A percentile compares a stretch with the other conserved stretches of the same genome.
These are phyloP conservation scores for Andrena marginata DNA, from an alignment of 2,888 invertebrate genomes.

Conservation along the genomic window DNA sequence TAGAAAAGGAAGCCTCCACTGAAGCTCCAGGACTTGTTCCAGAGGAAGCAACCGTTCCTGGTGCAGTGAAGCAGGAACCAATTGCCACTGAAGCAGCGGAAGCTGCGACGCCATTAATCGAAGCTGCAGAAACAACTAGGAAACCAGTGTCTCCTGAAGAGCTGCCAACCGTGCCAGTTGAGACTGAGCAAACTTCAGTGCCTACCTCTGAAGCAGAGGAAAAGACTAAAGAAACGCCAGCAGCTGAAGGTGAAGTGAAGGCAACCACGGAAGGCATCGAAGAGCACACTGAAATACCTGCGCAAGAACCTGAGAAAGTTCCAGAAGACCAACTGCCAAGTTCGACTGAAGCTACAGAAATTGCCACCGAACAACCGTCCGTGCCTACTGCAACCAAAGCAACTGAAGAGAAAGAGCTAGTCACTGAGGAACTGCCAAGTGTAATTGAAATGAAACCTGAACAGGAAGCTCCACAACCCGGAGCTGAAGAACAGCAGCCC, in stretches of 20 bases:
- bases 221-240: conserved; percentile 49
- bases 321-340: conserved; percentile 43
- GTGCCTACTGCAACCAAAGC: conserved; percentile 9
- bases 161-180: conserved; percentile 15
- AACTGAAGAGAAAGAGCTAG: conserved; percentile 23
- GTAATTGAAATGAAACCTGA: conserved; percentile 52
- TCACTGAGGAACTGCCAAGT: conserved; percentile 31
- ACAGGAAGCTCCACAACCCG: conserved; percentile 49
- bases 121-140: conserved; percentile 19
- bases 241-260: conserved; percentile 28
- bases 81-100: conserved; percentile 35
- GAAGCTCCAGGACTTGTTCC: conserved; percentile 18
- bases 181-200: conserved; percentile 47
- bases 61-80: conserved; percentile 37
- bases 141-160: conserved; percentile 34
- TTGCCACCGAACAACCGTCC: conserved; percentile 28
- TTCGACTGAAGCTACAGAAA: conserved; percentile 29
- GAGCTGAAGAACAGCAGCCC: conserved; percentile 36
- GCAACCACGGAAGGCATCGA: conserved; percentile 44
- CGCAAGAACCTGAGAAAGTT: conserved; percentile 22
- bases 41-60: conserved; percentile 37
- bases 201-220: conserved; percentile 37
- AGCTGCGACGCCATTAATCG: not conserved
- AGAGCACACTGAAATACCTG: conserved; percentile 52
- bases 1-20: conserved; percentile 26